Evolutionary conservation across 2,113 vertebrate species (phyloP).

Genomic region (Polyodon spathula): DNA sequence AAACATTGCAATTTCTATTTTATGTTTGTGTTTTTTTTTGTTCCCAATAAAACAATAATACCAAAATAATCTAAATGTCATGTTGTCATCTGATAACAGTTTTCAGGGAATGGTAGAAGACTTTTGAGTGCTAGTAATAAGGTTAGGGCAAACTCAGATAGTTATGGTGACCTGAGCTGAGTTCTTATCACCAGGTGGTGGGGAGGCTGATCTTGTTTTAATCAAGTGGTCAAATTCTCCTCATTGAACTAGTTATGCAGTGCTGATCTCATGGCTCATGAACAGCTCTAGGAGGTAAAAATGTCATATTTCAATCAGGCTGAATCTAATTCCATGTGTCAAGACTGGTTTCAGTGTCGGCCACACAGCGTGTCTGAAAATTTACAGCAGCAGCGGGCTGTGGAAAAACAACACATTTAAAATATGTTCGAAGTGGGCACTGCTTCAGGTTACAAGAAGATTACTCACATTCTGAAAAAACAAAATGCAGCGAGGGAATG

Average conservation of each 20-base stretch:
- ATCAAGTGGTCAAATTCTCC: conserved; percentile 23
- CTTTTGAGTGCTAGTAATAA: conserved; percentile 8
- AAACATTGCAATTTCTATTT: not conserved
- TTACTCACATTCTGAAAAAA: conserved; percentile 20
- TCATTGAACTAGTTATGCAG: conserved; percentile 17
- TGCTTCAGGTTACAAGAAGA: conserved; percentile 26
- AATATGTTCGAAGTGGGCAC: conserved; percentile 26
- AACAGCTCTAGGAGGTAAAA: conserved; percentile 22
- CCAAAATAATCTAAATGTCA: not conserved
- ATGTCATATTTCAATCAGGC: conserved; percentile 27
- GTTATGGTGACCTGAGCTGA: conserved; percentile 12
- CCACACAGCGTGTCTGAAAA: conserved; percentile 38
- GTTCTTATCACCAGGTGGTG: conserved; percentile 10
- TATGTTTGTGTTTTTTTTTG: too few relatives aligned
- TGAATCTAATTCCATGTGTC: not conserved
- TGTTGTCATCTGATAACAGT: not conserved
- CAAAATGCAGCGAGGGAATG: not conserved
- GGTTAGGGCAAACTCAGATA: conserved; percentile 9
- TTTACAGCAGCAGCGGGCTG: conserved; percentile 25
- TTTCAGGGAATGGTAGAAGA: not conserved
- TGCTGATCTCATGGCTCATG: conserved; percentile 19
- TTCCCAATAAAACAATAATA: too few relatives aligned
- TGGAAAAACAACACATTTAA: conserved; percentile 18
- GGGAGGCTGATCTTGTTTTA: conserved; percentile 28
- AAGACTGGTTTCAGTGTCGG: conserved; percentile 19